A percentile compares a stretch with the other conserved stretches of the same genome.
Evolutionary conservation across 2,797 vertebrate genomes (phyloP).

Genomic region (Cuniculus paca): DNA sequence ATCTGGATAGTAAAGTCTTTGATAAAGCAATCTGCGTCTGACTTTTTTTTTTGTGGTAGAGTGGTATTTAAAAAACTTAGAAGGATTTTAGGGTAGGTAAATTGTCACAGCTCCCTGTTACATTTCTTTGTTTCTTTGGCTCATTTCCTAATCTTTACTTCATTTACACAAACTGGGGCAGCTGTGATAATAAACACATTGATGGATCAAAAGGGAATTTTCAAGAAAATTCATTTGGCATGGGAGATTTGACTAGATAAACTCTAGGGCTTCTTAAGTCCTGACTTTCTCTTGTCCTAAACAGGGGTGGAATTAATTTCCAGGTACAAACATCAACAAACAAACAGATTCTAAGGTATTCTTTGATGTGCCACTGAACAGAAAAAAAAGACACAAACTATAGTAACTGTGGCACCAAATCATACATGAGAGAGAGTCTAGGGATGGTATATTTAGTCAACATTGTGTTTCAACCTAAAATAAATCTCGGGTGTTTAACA

Average conservation of each 20-base stretch:
- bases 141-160: background rate
- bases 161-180: too few species aligned
- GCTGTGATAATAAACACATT: background rate
- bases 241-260: background rate
- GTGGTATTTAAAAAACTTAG: constrained; percentile 39
- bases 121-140: background rate
- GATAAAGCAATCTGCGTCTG: constrained; percentile 24
- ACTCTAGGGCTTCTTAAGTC: background rate
- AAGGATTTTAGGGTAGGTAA: constrained; percentile 2
- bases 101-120: background rate
- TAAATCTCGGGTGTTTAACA: constrained; percentile 38
- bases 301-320: background rate
- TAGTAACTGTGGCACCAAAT: constrained; percentile 21
- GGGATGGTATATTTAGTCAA: background rate
- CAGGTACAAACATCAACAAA: background rate
- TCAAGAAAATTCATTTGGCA: background rate
- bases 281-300: background rate
- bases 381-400: background rate
- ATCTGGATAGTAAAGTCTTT: background rate
- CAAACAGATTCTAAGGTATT: constrained; percentile 30
- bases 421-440: background rate
- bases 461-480: constrained; percentile 49
- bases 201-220: background rate
- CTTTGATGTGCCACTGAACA: background rate
- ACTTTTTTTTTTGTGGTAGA: background rate